phyloP scores from a whole-genome alignment of 2,113 vertebrate genomes.

The Eretmochelys imbricata region DNA sequence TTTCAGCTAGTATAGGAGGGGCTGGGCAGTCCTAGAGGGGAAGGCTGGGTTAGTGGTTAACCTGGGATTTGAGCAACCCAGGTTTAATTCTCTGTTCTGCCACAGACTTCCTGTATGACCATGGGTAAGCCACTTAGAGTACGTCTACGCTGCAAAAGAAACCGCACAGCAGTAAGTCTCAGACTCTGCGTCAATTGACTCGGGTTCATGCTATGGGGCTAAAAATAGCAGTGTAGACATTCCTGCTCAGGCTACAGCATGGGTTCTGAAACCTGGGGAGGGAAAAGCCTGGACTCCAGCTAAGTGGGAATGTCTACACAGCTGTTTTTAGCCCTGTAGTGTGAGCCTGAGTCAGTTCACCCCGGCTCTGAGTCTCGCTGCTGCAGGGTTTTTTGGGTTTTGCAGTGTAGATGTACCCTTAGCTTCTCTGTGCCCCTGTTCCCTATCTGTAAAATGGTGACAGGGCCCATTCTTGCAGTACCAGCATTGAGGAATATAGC shows the following conservation, averaged over 20 bases:
- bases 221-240: not conserved
- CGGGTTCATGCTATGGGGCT: not conserved
- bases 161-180: not conserved
- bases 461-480: too few relatives aligned
- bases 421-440: not conserved
- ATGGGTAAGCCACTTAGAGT: accelerated
- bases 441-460: not conserved
- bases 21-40: not conserved
- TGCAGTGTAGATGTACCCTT: not conserved
- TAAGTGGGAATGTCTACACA: not conserved
- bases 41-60: not conserved
- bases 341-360: not conserved
- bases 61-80: not conserved
- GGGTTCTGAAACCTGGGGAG: not conserved
- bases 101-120: not conserved
- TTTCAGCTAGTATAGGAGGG: not conserved
- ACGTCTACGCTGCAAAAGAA: not conserved
- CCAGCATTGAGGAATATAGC: too few relatives aligned
- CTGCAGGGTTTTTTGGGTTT: not conserved
- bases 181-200: not conserved
- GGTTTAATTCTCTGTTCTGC: accelerated
- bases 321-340: not conserved
- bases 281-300: not conserved
- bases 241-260: not conserved
- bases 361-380: not conserved